Conservation (phyloP, 2,113 vertebrate genomes). For the Spea multiplicata region DNA sequence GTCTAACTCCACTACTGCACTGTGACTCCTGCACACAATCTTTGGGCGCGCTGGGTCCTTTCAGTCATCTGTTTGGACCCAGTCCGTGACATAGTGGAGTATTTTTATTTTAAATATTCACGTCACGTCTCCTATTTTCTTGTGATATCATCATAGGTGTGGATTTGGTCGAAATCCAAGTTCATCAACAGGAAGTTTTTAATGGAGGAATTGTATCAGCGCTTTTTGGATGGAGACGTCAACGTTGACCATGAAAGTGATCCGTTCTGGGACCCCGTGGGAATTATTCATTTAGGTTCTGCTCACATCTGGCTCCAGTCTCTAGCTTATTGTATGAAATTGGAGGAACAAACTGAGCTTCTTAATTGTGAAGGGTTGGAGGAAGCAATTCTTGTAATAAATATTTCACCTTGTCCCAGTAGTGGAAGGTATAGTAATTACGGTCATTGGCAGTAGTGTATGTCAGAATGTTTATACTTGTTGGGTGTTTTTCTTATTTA, state of each 20-base stretch:
- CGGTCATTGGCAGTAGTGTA: no score
- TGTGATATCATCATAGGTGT: conserved; percentile 66
- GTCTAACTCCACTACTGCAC: no score
- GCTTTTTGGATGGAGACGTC: conserved; percentile 61
- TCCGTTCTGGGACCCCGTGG: conserved; percentile 85
- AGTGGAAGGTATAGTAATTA: conserved; percentile 66
- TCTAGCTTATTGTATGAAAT: conserved; percentile 72
- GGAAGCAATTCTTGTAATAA: conserved; percentile 73
- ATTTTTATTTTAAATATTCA: no score
- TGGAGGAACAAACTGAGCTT: conserved; percentile 81
- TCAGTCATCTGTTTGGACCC: no score
- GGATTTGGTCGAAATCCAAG: conserved; percentile 87
- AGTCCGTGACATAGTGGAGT: no score
- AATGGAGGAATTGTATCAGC: conserved; percentile 84
- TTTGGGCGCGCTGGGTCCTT: no score
- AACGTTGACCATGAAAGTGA: conserved; percentile 65
- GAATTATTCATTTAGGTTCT: conserved; percentile 75
- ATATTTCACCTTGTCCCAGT: conserved; percentile 69
- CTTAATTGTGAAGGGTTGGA: conserved; percentile 77
- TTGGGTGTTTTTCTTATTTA: no score
- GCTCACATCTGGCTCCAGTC: conserved; percentile 87
- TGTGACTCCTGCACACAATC: no score
- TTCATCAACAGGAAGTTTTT: conserved; percentile 87
- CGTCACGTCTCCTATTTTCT: no score
- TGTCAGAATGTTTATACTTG: no score